Percentiles rank a stretch among this genome's conserved stretches.
Conservation (phyloP, 1,140 invertebrate genomes). For the Drosophila ananassae region DNA sequence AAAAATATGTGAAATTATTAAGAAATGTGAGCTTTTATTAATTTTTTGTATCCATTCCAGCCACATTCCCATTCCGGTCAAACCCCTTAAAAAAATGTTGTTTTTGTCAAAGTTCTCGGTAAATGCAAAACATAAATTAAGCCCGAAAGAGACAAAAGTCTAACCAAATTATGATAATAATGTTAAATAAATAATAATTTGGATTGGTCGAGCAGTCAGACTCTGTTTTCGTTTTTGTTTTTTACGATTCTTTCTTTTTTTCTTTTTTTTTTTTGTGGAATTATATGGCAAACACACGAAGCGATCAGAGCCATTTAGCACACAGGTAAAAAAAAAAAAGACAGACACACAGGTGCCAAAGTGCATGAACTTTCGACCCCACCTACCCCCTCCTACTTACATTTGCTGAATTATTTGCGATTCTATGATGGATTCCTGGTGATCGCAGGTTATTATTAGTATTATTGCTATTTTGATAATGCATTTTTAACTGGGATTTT, state of each 20-base stretch:
- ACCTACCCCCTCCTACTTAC: constrained; percentile 16
- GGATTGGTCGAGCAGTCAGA: constrained; percentile 17
- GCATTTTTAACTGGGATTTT: constrained; percentile 20
- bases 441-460: constrained; percentile 16
- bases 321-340: constrained; percentile 7
- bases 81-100: constrained; percentile 16
- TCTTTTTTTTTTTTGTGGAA: constrained; percentile 18
- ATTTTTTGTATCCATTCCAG: not conserved
- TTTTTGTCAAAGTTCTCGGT: constrained; percentile 7
- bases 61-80: constrained; percentile 37
- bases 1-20: constrained; percentile 1
- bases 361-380: constrained; percentile 30
- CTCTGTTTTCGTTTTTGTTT: constrained; percentile 14
- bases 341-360: constrained; percentile 37
- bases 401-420: constrained; percentile 25
- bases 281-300: constrained; percentile 56
- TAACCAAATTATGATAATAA: constrained; percentile 47
- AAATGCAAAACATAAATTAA: constrained; percentile 41
- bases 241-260: not conserved
- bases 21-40: constrained; percentile 5
- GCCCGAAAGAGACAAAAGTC: constrained; percentile 8
- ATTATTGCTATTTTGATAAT: constrained; percentile 38
- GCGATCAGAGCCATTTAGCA: constrained; percentile 60
- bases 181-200: constrained; percentile 57
- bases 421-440: constrained; percentile 28